phyloP scores from a whole-genome alignment of 2,113 vertebrate genomes.

The Leptobrachium ailaonicum region DNA sequence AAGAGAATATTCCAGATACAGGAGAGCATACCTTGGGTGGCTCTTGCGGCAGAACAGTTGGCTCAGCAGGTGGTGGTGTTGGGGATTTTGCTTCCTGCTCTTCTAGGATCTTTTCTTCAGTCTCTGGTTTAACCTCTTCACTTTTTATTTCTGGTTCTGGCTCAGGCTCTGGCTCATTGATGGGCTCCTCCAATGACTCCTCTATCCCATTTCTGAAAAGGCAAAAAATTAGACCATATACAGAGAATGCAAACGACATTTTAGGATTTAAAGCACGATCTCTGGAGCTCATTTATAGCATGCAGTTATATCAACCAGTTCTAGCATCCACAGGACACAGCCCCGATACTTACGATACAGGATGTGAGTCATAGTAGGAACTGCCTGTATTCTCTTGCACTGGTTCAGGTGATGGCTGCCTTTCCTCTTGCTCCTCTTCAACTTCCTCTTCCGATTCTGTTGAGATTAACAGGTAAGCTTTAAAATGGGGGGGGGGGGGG shows the following conservation, averaged over 20 bases:
- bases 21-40: constrained; percentile 80
- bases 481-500: too few species aligned
- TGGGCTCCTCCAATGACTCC: constrained; percentile 73
- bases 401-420: constrained; percentile 84
- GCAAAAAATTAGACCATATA: not conserved
- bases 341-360: constrained; percentile 77
- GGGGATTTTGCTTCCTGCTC: constrained; percentile 88
- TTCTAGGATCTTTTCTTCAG: constrained; percentile 84
- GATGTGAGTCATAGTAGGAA: constrained; percentile 84
- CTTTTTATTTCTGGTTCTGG: constrained; percentile 75
- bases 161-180: constrained; percentile 74
- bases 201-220: constrained; percentile 74
- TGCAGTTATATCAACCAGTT: too few species aligned
- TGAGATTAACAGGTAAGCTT: constrained; percentile 2
- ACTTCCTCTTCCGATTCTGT: constrained; percentile 94
- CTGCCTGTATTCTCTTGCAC: constrained; percentile 85
- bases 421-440: constrained; percentile 90
- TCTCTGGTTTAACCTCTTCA: constrained; percentile 82
- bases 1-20: too few species aligned
- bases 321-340: too few species aligned
- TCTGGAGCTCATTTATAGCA: too few species aligned
- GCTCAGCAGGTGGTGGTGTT: constrained; percentile 85
- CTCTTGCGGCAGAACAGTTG: constrained; percentile 82
- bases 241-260: too few species aligned
- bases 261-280: too few species aligned